Evolutionary conservation across 2,797 vertebrate species (phyloP).

Genomic region (Chaetophractus vellerosus): DNA sequence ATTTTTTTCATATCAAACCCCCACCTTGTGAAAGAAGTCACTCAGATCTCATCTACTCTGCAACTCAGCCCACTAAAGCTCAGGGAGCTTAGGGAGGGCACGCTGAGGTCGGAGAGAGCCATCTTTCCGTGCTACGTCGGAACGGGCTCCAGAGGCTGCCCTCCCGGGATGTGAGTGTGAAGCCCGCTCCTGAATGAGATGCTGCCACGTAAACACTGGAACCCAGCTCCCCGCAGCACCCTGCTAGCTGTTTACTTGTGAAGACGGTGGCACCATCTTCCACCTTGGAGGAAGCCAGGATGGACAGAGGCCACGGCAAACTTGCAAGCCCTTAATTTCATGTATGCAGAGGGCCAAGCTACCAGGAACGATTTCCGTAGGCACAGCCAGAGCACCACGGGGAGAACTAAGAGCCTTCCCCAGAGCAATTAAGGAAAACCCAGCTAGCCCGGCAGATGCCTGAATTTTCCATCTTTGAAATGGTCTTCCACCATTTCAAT

Average conservation of each 20-base stretch:
- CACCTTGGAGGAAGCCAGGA: accelerated
- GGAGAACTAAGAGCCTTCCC: not conserved
- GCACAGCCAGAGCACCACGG: not conserved
- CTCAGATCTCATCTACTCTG: constrained; percentile 76
- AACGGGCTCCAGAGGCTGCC: constrained; percentile 60
- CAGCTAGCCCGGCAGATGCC: not conserved
- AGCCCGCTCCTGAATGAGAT: not conserved
- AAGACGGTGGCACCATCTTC: not conserved
- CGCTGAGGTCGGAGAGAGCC: constrained; percentile 60
- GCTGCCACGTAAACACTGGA: not conserved
- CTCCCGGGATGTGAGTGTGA: not conserved
- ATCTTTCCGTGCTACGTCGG: constrained; percentile 67
- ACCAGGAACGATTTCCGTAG: not conserved
- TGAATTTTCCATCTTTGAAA: not conserved
- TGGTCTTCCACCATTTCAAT: not conserved
- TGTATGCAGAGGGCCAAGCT: not conserved
- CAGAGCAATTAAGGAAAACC: not conserved
- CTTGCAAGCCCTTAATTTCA: not conserved
- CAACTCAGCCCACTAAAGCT: constrained; percentile 50
- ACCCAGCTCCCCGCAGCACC: not conserved
- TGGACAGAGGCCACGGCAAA: not conserved
- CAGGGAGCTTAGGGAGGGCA: constrained; percentile 40
- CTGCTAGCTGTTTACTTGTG: not conserved
- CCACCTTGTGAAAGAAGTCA: constrained; percentile 70
- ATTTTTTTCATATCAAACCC: constrained; percentile 78